These are phyloP conservation scores for Scortum barcoo DNA, from an alignment of 2,113 vertebrate genomes.

Conservation along the genomic window DNA sequence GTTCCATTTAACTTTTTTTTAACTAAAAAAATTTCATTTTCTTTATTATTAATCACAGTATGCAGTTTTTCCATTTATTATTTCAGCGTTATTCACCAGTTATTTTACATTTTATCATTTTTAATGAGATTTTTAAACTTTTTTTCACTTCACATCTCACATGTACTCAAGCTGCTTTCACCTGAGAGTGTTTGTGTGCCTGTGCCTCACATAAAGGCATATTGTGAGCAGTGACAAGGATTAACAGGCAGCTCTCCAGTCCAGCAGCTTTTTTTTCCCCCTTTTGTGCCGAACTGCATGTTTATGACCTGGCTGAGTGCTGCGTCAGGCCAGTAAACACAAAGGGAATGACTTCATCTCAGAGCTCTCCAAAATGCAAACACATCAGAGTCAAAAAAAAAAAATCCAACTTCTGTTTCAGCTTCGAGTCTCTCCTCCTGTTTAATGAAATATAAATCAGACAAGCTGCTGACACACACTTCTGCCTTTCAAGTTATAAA, in stretches of 20 bases:
- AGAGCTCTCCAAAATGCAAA: constrained; percentile 2
- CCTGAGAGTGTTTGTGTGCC: not conserved
- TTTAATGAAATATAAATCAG: not conserved
- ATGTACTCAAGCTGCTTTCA: not conserved
- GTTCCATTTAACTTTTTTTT: too few species aligned
- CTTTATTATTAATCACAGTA: too few species aligned
- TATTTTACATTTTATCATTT: too few species aligned
- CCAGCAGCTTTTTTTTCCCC: constrained; percentile 12
- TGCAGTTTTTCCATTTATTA: too few species aligned
- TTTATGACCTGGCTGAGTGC: constrained; percentile 49
- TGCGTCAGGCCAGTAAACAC: constrained; percentile 52
- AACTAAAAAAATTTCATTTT: too few species aligned
- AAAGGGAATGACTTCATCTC: constrained; percentile 61
- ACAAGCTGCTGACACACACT: not conserved
- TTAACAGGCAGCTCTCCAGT: constrained; percentile 7
- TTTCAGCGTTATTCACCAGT: not conserved
- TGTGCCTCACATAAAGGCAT: not conserved
- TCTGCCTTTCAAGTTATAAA: not conserved
- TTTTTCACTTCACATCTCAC: not conserved
- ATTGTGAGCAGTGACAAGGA: not conserved
- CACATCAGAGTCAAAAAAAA: not conserved
- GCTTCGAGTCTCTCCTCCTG: not conserved
- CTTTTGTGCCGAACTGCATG: constrained; percentile 9
- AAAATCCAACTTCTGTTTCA: not conserved
- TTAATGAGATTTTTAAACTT: too few species aligned